Evolutionary conservation across 2,797 vertebrate species (phyloP).

Genomic region (Falco columbarius): DNA sequence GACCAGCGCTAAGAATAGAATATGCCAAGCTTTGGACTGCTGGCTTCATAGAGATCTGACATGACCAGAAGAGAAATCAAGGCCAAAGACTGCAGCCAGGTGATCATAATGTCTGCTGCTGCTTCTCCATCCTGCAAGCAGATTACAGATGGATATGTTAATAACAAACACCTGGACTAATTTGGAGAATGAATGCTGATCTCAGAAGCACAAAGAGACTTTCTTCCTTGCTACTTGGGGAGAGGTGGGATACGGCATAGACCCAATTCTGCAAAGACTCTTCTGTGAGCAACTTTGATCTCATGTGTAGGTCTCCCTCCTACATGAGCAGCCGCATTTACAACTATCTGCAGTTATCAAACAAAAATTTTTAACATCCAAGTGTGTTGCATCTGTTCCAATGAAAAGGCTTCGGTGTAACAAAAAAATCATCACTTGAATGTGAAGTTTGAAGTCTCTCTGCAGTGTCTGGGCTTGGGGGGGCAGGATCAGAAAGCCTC

Average conservation of each 20-base stretch:
- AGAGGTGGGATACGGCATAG: neutral
- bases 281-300: accelerated
- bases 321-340: neutral
- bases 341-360: neutral
- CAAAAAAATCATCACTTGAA: neutral
- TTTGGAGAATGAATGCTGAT: neutral
- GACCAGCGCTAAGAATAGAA: neutral
- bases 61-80: neutral
- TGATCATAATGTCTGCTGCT: neutral
- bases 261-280: neutral
- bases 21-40: neutral
- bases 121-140: neutral
- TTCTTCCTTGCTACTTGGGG: neutral
- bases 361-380: neutral
- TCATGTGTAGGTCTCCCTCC: neutral
- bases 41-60: neutral
- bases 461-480: neutral
- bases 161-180: neutral
- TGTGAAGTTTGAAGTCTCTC: neutral
- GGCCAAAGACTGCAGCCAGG: neutral
- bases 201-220: neutral
- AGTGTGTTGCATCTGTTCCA: neutral
- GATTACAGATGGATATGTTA: neutral
- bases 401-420: neutral
- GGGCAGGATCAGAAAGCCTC: neutral